Base-by-base conservation (phyloP, 2,797 vertebrate species). In the Sciurus vulgaris region DNA sequence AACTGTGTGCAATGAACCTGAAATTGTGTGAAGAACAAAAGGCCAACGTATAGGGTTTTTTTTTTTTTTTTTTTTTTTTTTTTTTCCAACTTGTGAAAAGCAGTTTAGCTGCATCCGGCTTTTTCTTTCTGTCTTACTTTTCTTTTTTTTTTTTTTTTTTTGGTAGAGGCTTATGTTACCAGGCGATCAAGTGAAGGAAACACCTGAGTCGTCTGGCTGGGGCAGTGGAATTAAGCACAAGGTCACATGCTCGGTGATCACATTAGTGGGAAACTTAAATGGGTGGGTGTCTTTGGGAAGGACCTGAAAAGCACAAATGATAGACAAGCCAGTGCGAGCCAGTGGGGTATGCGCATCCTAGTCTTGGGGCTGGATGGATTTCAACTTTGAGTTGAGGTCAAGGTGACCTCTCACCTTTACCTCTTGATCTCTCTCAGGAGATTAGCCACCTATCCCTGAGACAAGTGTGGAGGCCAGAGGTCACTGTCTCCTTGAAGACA, bases 1-100 rank as follows among this genome's bases (percentile, higher is more conserved):
- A 95, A 94, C 20, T 91, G 89, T 6, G 84, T 86, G 76, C 97
- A 89, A 28, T 85, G 96, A 96, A 84, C 86, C 94, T 90, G 92
- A 96, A 97, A 91, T 86, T 2, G 1, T 28, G 51, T 63, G 76
- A 96, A 83, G 79, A 72, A 93, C 84, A 87, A 95, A 93, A 85
- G 77, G 59, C 61, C 54, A 92, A 2, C 12, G 65, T 77, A 30
- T 17, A 81, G 74, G 59, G 0, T 0, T 82, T 26, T 59, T 10
- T 70, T 69, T 72, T 33, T 11, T 2, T 3, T 41, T 72, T 33
- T 11, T 2, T 0, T 82, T 26, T 59, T 10, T 70, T 69, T 72
- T 33, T 11, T 2, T 3, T 41, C 41, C 72, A 33, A 76, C 65
- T 72, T 47, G 28, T 84, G 88, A 91, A 91, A 96, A 96, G 91